Base-by-base conservation (phyloP, 2,797 vertebrate species). In the Crenichthys baileyi region DNA sequence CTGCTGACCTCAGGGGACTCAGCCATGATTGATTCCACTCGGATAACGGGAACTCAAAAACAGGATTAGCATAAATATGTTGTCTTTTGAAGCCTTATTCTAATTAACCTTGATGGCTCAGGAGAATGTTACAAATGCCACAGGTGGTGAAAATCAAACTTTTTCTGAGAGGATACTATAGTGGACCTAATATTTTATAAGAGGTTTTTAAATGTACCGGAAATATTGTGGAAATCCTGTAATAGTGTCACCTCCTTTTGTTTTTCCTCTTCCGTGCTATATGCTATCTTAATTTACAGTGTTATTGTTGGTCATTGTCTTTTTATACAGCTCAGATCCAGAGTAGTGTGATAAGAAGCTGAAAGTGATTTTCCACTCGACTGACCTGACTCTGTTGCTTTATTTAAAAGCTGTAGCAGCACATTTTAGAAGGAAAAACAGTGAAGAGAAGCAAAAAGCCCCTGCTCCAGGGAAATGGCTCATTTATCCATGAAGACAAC, bases 41-140 rank as follows among this genome's bases (percentile, higher is more conserved):
- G 89, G 91, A 92, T 91, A 93, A 94, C 90, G 90, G 89, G 86
- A 84, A 91, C 90, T 90, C 91, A 83, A 93, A 86, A 90, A 82
- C 80, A 72, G 83, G 80, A 94, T 94, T 94, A 93, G 90, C 93
- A 94, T 94, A 93, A 92, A 92, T 88, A 60, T 90, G 91, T 91
- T 94, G 92, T 88, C 89, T 90, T 90, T 92, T 91, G 90, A 91
- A 53, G 79, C 83, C 85, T 87, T 85, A 90, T 87, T 92, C 90
- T 88, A 93, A 94, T 95, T 94, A 94, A 94, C 92, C 93, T 90
- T 85, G 80, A 86, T 84, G 90, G 79, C 89, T 89, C 84, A 1
- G 56, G 82, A 89, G 90, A 85, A 79, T 2, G 39, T 75, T 78
- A 83, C 75, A 91, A 93, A 93, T 93, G 91, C 85, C 67, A 79